Base-by-base conservation (phyloP, 2,888 invertebrate species). In the Cynaeus angustus region DNA sequence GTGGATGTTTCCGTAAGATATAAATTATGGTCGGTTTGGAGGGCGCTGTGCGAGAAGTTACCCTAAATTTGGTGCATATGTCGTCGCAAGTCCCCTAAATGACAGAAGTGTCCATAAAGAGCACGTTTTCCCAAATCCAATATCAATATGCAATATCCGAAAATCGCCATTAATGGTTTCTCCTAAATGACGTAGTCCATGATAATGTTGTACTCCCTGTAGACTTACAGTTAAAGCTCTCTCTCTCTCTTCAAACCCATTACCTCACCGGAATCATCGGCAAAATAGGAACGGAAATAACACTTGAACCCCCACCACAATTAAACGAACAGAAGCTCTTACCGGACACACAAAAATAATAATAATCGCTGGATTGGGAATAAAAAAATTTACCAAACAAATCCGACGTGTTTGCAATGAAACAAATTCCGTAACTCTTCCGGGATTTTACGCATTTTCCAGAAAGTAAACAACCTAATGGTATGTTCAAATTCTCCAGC, bases 81-180 rank as follows among this genome's bases (percentile, higher is more conserved):
- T 73, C 70, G 70, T 72, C 69, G 53, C 65, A 68, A 70, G 65
- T 73, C 65, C 72, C 71, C 70, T 53, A 71, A 70, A 72, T 68
- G 66, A 70, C 65, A 62, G 56, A 74, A 73, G 65, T 72, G 71
- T 72, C 72, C 67, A 77, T 75, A 74, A 74, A 77, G 75, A 74
- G 72, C 73, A 77, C 73, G 70, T 75, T 75, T 70, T 43, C 67
- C 72, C 66, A 75, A 75, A 75, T 74, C 74, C 72, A 76, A 77
- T 75, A 76, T 74, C 75, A 73, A 76, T 76, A 75, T 75, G 72
- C 74, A 74, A 69, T 74, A 69, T 72, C 68, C 64, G 64, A 69
- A 69, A 66, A 70, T 67, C 70, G 58, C 62, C 72, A 70, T 74
- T 75, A 76, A 72, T 75, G 74, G 71, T 70, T 74, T 71, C 70